phyloP scores from a whole-genome alignment of 2,113 vertebrate species.

The Spilogale gracilis region DNA sequence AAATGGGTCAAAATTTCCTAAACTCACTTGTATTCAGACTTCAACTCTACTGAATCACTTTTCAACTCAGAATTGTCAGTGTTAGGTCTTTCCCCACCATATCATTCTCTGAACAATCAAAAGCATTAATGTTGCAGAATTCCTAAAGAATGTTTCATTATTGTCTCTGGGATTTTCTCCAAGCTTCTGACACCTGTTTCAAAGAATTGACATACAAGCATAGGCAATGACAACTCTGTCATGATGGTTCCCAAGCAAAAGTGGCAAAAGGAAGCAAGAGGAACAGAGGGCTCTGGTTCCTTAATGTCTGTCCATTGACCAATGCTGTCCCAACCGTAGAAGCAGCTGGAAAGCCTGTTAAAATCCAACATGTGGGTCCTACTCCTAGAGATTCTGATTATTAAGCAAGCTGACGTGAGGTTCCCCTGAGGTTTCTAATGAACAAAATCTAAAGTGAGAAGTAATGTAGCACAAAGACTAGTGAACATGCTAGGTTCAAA shows the following conservation, averaged over 20 bases:
- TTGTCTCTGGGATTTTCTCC: neutral
- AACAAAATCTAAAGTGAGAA: neutral
- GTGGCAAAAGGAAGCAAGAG: conserved; percentile 16
- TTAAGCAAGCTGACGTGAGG: neutral
- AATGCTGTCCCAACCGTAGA: neutral
- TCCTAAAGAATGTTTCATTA: neutral
- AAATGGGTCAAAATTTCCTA: neutral
- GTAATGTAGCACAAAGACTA: neutral
- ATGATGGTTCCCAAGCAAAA: neutral
- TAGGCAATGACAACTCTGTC: neutral
- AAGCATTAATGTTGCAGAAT: neutral
- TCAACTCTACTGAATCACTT: neutral
- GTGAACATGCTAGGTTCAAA: neutral
- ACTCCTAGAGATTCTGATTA: neutral
- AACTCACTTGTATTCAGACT: neutral
- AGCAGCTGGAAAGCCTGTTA: neutral
- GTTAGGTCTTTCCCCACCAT: neutral
- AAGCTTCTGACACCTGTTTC: neutral
- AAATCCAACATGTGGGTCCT: neutral
- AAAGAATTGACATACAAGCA: neutral
- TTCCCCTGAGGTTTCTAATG: neutral
- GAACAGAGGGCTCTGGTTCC: neutral
- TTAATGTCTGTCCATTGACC: neutral
- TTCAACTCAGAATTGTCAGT: neutral
- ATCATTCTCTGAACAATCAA: neutral